These are phyloP conservation scores for Microcaecilia unicolor DNA, from an alignment of 2,797 vertebrate species.

Conservation along the genomic window DNA sequence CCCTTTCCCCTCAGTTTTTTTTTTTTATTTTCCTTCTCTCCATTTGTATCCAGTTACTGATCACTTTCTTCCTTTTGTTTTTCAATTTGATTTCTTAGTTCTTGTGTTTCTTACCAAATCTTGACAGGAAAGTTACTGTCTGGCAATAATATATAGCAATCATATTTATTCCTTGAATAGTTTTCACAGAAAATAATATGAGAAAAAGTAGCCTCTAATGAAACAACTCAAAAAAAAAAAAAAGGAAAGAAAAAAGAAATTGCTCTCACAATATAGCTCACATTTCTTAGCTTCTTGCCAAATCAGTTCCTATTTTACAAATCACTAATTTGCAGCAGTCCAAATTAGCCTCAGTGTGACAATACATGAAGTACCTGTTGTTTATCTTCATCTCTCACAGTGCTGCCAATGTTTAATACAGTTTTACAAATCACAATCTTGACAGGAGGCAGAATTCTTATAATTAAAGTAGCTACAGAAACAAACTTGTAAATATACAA, in stretches of 20 bases:
- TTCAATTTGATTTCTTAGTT: too few relatives aligned
- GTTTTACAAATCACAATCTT: slow-evolving; percentile 11
- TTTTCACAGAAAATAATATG: neutral
- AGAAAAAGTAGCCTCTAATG: neutral
- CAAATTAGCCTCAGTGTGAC: slow-evolving; percentile 1
- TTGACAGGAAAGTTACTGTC: too few relatives aligned
- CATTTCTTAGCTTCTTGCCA: neutral
- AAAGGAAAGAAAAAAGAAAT: neutral
- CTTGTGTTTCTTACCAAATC: too few relatives aligned
- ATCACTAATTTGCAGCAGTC: slow-evolving; percentile 1
- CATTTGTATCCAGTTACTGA: too few relatives aligned
- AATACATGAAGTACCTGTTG: neutral
- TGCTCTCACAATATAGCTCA: neutral
- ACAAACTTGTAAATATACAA: slow-evolving; percentile 12
- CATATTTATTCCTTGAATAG: neutral
- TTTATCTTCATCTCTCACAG: neutral
- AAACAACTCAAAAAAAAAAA: neutral
- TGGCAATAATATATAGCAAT: too few relatives aligned
- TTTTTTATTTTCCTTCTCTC: too few relatives aligned
- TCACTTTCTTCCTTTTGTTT: too few relatives aligned
- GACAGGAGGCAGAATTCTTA: neutral
- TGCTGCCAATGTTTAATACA: slow-evolving; percentile 3
- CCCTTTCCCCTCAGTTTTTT: too few relatives aligned
- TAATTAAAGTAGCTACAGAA: slow-evolving; percentile 7
- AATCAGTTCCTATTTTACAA: neutral